phyloP scores from a whole-genome alignment of 2,113 vertebrate species.

The Tachuris rubrigastra region DNA sequence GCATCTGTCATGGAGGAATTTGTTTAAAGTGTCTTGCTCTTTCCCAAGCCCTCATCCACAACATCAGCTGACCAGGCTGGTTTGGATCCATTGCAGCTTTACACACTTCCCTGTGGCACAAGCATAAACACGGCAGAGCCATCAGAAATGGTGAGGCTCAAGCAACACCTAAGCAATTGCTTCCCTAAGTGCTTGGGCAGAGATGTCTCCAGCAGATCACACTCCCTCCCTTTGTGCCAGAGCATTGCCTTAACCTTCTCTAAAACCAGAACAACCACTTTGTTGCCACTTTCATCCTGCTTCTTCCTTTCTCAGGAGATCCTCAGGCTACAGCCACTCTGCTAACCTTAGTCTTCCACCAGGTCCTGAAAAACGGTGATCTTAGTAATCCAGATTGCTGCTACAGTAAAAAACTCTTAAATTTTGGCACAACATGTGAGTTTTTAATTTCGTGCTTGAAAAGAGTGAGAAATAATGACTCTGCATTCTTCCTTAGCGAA shows the following conservation, averaged over 20 bases:
- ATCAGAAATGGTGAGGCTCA: neutral
- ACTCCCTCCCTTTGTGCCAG: neutral
- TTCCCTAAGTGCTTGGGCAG: neutral
- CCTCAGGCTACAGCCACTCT: neutral
- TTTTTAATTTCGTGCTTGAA: neutral
- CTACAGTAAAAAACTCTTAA: neutral
- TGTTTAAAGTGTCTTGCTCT: neutral
- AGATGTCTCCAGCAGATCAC: neutral
- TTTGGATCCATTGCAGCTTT: neutral
- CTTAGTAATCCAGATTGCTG: neutral
- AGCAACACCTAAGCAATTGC: neutral
- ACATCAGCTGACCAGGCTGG: neutral
- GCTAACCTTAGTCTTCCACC: neutral
- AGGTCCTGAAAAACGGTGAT: neutral
- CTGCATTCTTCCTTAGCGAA: neutral
- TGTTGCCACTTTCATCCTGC: neutral
- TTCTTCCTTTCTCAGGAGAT: neutral
- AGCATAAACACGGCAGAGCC: fast-evolving
- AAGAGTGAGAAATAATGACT: constrained; percentile 41
- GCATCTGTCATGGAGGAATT: neutral
- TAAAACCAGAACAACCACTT: neutral
- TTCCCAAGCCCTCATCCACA: neutral
- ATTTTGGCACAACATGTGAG: neutral
- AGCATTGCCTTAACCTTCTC: neutral
- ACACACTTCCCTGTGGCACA: neutral